Evolutionary conservation across 1,140 invertebrate species (phyloP).

Genomic region (Drosophila santomea): DNA sequence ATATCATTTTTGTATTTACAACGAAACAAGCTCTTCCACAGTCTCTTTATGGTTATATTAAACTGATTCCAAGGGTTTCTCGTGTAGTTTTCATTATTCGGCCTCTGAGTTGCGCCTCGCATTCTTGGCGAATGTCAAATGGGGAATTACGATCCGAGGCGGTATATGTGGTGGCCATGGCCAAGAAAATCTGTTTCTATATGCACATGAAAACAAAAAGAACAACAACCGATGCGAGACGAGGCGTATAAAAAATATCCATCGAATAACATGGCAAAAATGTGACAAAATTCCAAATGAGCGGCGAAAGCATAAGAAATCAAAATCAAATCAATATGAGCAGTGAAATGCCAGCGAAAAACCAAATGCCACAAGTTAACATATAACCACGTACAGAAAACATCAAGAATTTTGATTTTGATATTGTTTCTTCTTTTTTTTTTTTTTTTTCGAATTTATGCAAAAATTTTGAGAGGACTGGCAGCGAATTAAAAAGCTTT

Average conservation of each 20-base stretch:
- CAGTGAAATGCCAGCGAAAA: constrained; percentile 4
- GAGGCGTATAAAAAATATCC: constrained; percentile 49
- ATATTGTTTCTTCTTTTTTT: not conserved
- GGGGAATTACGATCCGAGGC: constrained; percentile 37
- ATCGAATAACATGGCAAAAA: constrained; percentile 37
- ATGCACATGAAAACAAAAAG: constrained; percentile 9
- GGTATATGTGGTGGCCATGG: constrained; percentile 45
- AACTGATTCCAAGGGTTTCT: not conserved
- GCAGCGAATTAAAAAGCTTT: constrained; percentile 66
- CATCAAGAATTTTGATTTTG: not conserved
- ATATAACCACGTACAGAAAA: not conserved
- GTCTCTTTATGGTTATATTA: constrained; percentile 2
- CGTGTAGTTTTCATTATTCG: constrained; percentile 40
- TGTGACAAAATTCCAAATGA: constrained; percentile 11
- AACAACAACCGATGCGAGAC: constrained; percentile 23
- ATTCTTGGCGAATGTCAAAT: constrained; percentile 58
- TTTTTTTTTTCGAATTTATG: not conserved
- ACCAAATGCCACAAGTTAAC: not conserved
- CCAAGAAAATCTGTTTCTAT: constrained; percentile 46
- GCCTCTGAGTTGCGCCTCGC: constrained; percentile 29
- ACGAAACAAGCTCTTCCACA: too few relatives aligned
- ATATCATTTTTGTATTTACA: too few relatives aligned
- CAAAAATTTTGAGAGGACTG: constrained; percentile 29
- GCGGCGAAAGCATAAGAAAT: constrained; percentile 9
- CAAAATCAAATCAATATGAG: constrained; percentile 46